phyloP scores from a whole-genome alignment of 2,113 vertebrate species.

The Oceanodroma tethys region DNA sequence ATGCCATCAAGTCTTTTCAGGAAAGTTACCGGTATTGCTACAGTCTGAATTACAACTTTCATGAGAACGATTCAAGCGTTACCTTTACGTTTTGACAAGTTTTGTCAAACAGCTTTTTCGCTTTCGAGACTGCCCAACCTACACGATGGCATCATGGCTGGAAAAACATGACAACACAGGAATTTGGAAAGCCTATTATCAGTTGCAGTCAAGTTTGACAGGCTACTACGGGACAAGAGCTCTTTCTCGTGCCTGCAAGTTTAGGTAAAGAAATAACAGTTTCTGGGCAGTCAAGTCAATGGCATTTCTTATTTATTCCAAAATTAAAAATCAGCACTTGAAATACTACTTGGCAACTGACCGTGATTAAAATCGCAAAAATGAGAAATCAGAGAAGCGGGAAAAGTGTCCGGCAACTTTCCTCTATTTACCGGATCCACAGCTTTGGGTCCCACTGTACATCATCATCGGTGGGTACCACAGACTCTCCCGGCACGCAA shows the following conservation, averaged over 20 bases:
- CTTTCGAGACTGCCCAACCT: not conserved
- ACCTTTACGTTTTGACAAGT: not conserved
- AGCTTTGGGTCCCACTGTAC: not conserved
- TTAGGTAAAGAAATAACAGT: not conserved
- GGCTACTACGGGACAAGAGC: not conserved
- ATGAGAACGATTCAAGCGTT: not conserved
- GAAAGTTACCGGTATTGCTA: not conserved
- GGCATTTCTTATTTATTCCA: not conserved
- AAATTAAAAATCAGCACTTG: not conserved
- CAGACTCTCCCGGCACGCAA: accelerated
- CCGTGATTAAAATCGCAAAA: not conserved
- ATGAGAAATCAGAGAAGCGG: not conserved
- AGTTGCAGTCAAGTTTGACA: not conserved
- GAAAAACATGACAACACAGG: not conserved
- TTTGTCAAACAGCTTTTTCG: not conserved
- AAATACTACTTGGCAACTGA: not conserved
- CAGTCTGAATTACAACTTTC: not conserved
- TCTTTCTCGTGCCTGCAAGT: not conserved
- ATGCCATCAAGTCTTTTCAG: not conserved
- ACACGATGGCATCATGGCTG: not conserved
- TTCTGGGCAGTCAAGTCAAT: not conserved
- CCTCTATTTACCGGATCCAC: not conserved
- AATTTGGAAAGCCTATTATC: not conserved
- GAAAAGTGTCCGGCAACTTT: not conserved
- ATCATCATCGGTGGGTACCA: accelerated